Evolutionary conservation across 2,113 vertebrate species (phyloP), one percentile per base, ranked within the genome.

Genomic region (Ivindomyrus marchei): DNA sequence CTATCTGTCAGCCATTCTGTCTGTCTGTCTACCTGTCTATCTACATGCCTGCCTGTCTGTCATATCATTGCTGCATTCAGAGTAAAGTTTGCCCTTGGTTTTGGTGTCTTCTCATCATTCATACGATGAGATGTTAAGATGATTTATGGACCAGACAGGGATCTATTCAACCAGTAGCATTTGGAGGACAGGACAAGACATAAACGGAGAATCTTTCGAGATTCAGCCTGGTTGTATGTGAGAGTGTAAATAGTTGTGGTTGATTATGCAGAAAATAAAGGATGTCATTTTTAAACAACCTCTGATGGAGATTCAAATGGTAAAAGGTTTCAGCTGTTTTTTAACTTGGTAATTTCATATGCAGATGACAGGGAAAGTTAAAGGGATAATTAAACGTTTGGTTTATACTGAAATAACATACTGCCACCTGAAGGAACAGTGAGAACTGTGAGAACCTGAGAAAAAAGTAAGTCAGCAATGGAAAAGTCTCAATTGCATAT

Each of bases 401-500:
- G 15, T 42, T 80, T 19, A 42, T 42, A 7, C 74, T 39, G 36
- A 42, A 42, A 80, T 39, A 80, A 80, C 13, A 42, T n/a, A 42
- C 70, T 77, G 13, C 36, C 70, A 77, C 15, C 15, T 70, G 27
- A 70, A 80, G 4, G 27, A 80, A 39, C 0, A 19, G 11, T 42
- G 74, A 39, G 74, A 77, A 19, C 3, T 77, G 10, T 39, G 70
- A 36, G 13, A 13, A 74, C 5, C 11, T 77, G 31, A 39, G 31
- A 39, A 36, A 17, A 77, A 17, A 31, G 8, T 31, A 31, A 42
- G 36, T 42, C 15, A 80, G 36, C 36, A 80, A 80, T 42, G 15
- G 70, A 77, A 13, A 31, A 49, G 47, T 49, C 47, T 13, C 85
- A 27, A 9, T 90, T 89, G 90, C 90, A 90, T 47, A 89, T 85